Conservation (phyloP, 1,140 invertebrate species). For the Acyrthosiphon pisum region DNA sequence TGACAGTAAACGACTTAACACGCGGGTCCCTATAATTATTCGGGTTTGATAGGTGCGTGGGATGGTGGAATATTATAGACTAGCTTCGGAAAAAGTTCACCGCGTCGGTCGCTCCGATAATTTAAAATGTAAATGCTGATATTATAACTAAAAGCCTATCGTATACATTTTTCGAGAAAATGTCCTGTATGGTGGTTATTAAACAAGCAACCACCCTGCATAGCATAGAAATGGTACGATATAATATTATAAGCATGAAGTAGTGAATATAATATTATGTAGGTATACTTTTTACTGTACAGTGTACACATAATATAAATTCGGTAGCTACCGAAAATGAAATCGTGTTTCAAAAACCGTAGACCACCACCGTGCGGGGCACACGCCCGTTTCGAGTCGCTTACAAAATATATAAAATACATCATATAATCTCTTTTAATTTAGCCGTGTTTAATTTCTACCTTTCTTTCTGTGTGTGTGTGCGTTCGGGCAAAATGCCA, state of each 20-base stretch:
- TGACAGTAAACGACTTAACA: not conserved
- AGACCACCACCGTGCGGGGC: too few relatives aligned
- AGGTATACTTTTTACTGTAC: too few relatives aligned
- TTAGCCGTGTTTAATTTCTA: not conserved
- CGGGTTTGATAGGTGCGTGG: not conserved
- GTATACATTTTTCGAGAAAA: too few relatives aligned
- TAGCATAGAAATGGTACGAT: not conserved
- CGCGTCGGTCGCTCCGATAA: not conserved
- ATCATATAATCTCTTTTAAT: slow-evolving; percentile 14
- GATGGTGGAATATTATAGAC: not conserved
- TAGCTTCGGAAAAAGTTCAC: not conserved
- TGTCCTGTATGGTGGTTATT: too few relatives aligned
- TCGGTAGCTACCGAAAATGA: not conserved
- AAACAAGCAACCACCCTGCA: too few relatives aligned
- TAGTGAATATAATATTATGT: not conserved
- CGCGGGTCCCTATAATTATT: not conserved
- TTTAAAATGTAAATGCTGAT: not conserved
- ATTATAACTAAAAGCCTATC: not conserved
- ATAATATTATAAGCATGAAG: not conserved
- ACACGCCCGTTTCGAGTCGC: not conserved
- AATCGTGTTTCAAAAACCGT: not conserved
- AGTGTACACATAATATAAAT: not conserved
- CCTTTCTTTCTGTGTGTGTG: not conserved
- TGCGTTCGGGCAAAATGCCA: not conserved
- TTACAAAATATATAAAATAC: slow-evolving; percentile 3